These are phyloP conservation scores for Cheiracanthium punctorium DNA, from an alignment of 2,888 invertebrate species.

Conservation along the genomic window DNA sequence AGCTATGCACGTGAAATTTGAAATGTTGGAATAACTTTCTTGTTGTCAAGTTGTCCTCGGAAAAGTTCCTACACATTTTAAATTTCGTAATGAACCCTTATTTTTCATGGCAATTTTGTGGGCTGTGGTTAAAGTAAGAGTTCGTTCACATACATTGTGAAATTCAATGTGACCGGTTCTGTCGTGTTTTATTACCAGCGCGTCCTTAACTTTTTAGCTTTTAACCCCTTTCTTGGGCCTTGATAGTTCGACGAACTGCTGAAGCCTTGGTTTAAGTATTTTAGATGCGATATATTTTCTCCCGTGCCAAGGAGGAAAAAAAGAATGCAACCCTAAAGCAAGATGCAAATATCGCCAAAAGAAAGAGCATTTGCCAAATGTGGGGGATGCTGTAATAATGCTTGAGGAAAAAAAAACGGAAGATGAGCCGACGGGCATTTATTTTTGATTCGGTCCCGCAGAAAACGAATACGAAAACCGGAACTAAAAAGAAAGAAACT, in stretches of 20 bases:
- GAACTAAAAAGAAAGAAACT: neutral
- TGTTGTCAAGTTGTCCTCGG: too few relatives aligned
- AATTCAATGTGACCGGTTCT: neutral
- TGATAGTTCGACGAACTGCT: slow-evolving; percentile 45
- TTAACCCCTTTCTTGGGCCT: slow-evolving; percentile 25
- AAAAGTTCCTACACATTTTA: too few relatives aligned
- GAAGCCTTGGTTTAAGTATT: slow-evolving; percentile 22
- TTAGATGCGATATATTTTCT: neutral
- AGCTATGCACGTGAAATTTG: too few relatives aligned
- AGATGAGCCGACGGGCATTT: neutral
- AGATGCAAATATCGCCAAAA: neutral
- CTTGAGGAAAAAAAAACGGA: too few relatives aligned
- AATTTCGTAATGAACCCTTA: neutral
- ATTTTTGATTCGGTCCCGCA: neutral
- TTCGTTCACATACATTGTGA: neutral
- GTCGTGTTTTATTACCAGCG: neutral
- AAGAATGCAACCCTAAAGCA: neutral
- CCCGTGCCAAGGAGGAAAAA: too few relatives aligned
- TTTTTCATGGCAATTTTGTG: neutral
- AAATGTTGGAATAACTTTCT: too few relatives aligned
- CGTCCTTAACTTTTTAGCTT: slow-evolving; percentile 30
- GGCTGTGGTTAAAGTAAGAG: neutral
- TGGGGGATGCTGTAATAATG: neutral
- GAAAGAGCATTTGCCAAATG: neutral
- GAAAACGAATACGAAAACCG: neutral